Percentiles rank a stretch among this genome's conserved stretches.
phyloP scores from a whole-genome alignment of 2,888 invertebrate genomes.

The Plutella xylostella region DNA sequence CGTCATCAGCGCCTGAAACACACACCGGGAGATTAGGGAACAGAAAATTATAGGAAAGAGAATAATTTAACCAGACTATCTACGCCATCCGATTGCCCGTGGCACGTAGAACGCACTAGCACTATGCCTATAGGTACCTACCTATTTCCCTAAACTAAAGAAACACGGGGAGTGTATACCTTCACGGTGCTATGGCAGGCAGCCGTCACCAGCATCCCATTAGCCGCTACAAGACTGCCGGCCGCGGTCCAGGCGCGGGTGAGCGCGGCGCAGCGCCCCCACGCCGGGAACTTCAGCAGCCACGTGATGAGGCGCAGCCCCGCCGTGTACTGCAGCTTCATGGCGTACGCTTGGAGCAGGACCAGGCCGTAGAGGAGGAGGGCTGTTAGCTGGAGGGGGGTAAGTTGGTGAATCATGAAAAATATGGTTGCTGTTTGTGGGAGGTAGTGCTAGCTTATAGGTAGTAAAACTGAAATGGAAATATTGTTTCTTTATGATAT shows the following conservation, averaged over 20 bases:
- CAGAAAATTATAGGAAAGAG: no score
- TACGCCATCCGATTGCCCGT: background rate
- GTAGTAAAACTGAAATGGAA: no score
- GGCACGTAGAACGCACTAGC: background rate
- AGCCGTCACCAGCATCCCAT: slow-evolving; percentile 48
- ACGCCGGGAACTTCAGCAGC: slow-evolving; percentile 42
- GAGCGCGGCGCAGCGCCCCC: slow-evolving; percentile 34
- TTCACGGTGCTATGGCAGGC: slow-evolving; percentile 49
- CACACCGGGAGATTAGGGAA: background rate
- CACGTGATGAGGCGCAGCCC: slow-evolving; percentile 47
- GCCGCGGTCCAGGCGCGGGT: slow-evolving; percentile 41
- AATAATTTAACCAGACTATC: no score
- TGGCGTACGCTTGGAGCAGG: slow-evolving; percentile 51
- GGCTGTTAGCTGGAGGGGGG: slow-evolving; percentile 39
- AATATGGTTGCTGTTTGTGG: no score
- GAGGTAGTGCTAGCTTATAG: no score
- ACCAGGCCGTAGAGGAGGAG: slow-evolving; percentile 46
- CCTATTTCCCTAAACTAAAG: no score
- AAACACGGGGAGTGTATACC: slow-evolving; percentile 23
- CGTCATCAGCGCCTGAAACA: slow-evolving; percentile 42
- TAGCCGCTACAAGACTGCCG: slow-evolving; percentile 39
- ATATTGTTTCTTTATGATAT: no score
- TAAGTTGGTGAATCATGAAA: no score
- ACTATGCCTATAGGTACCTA: no score
- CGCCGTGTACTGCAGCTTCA: slow-evolving; percentile 59